Evolutionary conservation across 2,888 invertebrate species (phyloP).

Genomic region (Melanotus villosus): DNA sequence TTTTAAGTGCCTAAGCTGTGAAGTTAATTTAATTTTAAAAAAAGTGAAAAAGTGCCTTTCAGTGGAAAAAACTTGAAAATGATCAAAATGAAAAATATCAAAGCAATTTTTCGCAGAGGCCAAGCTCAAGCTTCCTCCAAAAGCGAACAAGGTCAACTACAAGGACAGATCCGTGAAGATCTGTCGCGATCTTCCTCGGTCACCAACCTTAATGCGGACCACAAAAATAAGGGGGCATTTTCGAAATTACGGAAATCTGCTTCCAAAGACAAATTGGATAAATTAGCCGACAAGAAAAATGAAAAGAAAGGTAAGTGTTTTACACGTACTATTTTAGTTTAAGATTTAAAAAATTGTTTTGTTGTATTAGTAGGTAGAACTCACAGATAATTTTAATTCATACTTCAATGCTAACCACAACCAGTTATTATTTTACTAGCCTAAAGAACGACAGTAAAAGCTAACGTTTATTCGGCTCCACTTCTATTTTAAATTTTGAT

Average conservation of each 20-base stretch:
- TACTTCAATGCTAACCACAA: no score
- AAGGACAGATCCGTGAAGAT: conserved; percentile 58
- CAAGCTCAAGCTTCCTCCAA: conserved; percentile 70
- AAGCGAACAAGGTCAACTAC: conserved; percentile 68
- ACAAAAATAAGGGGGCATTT: conserved; percentile 70
- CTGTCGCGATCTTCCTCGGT: conserved; percentile 77
- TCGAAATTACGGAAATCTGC: conserved; percentile 68
- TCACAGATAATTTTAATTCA: no score
- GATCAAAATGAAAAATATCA: conserved; percentile 90
- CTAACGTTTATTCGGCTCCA: no score
- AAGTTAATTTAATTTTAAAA: not conserved
- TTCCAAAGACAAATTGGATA: conserved; percentile 63
- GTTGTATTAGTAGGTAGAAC: no score
- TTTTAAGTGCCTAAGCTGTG: not conserved
- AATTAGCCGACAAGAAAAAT: conserved; percentile 58
- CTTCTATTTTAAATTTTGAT: no score
- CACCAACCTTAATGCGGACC: conserved; percentile 77
- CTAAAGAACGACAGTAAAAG: no score
- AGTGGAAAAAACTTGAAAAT: conserved; percentile 22
- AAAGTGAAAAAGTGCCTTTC: conserved; percentile 3
- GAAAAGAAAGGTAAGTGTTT: conserved; percentile 61
- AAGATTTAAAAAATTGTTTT: no score
- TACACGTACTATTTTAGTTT: no score
- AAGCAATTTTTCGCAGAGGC: conserved; percentile 93
- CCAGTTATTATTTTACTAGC: no score